phyloP scores from a whole-genome alignment of 53 echinoderm and acorn worm genomes.

The Echinarachnius parma region DNA sequence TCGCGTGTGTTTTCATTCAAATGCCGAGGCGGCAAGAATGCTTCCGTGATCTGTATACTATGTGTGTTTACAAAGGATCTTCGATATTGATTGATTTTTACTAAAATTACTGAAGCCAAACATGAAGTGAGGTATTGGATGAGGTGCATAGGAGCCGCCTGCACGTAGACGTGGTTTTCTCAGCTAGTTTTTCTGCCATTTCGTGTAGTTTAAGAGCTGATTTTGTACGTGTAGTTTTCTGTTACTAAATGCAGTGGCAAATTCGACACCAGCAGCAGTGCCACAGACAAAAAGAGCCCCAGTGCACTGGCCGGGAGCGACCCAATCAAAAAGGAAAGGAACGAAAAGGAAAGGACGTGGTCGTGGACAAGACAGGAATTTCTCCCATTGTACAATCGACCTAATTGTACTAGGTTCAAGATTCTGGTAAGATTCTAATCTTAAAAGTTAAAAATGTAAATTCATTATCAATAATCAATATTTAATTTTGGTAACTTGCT shows the following conservation, averaged over 20 bases:
- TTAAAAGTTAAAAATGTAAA: too few species aligned
- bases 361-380: too few species aligned
- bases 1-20: neutral
- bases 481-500: too few species aligned
- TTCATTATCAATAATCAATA: too few species aligned
- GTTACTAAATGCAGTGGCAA: neutral
- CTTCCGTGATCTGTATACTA: too few species aligned
- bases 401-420: too few species aligned
- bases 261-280: neutral
- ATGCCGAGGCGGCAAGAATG: too few species aligned
- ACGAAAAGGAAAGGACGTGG: too few species aligned
- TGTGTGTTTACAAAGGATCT: neutral
- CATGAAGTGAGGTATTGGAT: neutral
- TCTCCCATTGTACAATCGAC: too few species aligned
- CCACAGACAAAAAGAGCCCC: neutral
- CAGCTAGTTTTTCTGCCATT: neutral
- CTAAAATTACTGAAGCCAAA: neutral
- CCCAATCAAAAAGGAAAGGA: too few species aligned
- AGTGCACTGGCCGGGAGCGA: too few species aligned
- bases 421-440: too few species aligned
- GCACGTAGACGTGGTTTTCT: neutral
- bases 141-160: neutral
- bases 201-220: neutral
- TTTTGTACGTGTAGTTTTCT: neutral
- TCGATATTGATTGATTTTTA: neutral